These are phyloP conservation scores for Apodemia zela DNA, from an alignment of 2,888 invertebrate genomes.

Conservation along the genomic window DNA sequence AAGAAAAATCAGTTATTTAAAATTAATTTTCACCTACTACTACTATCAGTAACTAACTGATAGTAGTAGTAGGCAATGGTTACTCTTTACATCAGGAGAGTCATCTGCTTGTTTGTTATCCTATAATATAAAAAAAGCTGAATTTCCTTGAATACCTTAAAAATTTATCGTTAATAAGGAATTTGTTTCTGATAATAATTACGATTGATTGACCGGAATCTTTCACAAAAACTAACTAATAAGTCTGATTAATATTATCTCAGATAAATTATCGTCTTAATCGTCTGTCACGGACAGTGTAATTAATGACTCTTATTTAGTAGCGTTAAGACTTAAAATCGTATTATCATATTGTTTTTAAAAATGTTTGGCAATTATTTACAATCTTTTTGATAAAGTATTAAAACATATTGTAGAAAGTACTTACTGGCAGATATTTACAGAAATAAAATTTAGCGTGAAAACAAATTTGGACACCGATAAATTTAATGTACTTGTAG, in stretches of 20 bases:
- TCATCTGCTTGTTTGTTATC: too few species aligned
- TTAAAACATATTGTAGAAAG: not conserved
- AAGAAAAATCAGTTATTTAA: too few species aligned
- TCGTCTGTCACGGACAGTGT: conserved; percentile 7
- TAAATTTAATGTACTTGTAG: too few species aligned
- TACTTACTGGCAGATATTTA: conserved; percentile 22
- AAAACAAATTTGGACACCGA: too few species aligned
- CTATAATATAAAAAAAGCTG: too few species aligned
- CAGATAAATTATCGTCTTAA: not conserved
- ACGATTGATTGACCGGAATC: conserved; percentile 2
- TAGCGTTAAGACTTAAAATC: conserved; percentile 14
- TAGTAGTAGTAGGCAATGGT: too few species aligned
- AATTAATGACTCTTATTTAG: conserved; percentile 15
- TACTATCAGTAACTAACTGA: too few species aligned
- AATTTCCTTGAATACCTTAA: not conserved
- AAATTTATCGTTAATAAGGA: not conserved
- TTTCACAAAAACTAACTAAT: conserved; percentile 1
- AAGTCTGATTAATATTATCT: conserved; percentile 3
- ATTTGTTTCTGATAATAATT: conserved; percentile 3
- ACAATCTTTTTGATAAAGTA: not conserved
- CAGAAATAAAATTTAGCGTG: conserved; percentile 1
- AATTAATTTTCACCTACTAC: too few species aligned
- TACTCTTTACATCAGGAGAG: too few species aligned
- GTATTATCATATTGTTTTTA: not conserved
- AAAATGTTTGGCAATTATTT: not conserved